These are phyloP conservation scores for Chymomyza procnemis DNA, from an alignment of 2,888 invertebrate genomes.

Conservation along the genomic window DNA sequence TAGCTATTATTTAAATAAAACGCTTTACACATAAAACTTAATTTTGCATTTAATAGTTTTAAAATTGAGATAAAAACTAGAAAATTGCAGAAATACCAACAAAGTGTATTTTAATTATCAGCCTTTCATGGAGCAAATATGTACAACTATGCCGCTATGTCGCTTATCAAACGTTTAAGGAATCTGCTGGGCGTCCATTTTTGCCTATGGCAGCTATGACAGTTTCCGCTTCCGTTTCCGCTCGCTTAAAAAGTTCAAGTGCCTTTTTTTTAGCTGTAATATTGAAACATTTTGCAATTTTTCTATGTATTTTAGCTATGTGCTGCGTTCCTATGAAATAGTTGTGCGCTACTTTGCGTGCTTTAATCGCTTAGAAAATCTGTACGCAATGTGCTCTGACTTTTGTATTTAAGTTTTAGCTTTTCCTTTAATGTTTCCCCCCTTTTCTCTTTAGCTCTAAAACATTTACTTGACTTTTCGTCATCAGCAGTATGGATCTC, in stretches of 20 bases:
- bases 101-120: background rate
- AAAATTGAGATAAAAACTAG: background rate
- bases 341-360: background rate
- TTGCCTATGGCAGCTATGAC: background rate
- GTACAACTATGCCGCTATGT: background rate
- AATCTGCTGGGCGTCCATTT: background rate
- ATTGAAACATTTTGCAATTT: background rate
- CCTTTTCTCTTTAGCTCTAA: too few relatives aligned
- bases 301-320: too few relatives aligned
- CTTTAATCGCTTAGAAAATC: background rate
- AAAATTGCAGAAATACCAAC: background rate
- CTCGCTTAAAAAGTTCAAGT: background rate
- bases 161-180: background rate
- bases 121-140: too few relatives aligned
- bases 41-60: background rate
- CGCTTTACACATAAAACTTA: background rate
- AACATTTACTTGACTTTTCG: too few relatives aligned
- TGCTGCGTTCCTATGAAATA: background rate
- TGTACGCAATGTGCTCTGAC: too few relatives aligned
- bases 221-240: background rate
- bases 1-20: background rate
- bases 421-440: background rate
- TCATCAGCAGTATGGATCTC: too few relatives aligned
- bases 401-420: background rate
- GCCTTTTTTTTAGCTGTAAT: background rate